A percentile compares a stretch with the other conserved stretches of the same genome.
Conservation (phyloP, 2,888 invertebrate species). For the Xestia c-nigrum region DNA sequence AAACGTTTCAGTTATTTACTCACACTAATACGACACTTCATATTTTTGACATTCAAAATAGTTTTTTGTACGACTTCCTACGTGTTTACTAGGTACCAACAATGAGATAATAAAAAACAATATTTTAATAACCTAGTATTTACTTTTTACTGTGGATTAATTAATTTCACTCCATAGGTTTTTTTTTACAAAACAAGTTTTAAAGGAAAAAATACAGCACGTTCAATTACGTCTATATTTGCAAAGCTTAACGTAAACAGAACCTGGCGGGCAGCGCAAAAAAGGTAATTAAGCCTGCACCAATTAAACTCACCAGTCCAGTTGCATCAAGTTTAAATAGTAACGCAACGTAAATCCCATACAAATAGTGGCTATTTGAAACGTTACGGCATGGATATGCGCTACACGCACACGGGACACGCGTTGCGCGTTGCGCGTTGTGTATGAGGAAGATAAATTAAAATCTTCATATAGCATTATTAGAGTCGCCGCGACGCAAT, state of each 20-base stretch:
- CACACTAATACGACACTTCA: neutral
- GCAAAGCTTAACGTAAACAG: slow-evolving; percentile 12
- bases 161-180: neutral
- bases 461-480: neutral
- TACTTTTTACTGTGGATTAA: neutral
- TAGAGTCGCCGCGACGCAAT: neutral
- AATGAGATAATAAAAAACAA: neutral
- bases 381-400: slow-evolving; percentile 4
- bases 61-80: neutral
- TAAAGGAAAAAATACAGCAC: neutral
- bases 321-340: slow-evolving; percentile 48
- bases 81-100: neutral
- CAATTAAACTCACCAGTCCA: slow-evolving; percentile 59
- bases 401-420: neutral
- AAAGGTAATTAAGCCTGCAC: slow-evolving; percentile 50
- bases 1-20: neutral
- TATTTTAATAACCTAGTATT: neutral
- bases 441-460: neutral
- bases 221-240: slow-evolving; percentile 39
- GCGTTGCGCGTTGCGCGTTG: no score
- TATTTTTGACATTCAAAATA: neutral
- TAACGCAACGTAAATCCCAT: slow-evolving; percentile 24
- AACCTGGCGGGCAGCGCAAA: slow-evolving; percentile 35
- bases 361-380: slow-evolving; percentile 41
- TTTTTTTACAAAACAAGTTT: neutral